Evolutionary conservation across 2,888 invertebrate genomes (phyloP).

Genomic region (Charanyca ferruginea): DNA sequence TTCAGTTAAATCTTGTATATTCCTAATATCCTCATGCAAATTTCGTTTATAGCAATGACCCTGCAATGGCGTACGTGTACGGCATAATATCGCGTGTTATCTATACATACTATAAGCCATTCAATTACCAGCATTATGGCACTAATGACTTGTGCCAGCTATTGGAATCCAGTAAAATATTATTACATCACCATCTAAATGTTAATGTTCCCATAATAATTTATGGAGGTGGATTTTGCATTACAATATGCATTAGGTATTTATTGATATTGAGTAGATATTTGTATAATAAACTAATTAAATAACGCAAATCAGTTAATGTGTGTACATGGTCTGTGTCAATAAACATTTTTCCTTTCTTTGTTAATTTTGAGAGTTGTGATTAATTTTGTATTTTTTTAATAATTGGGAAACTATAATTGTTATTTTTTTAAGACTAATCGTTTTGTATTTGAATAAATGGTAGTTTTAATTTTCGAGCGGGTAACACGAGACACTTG

Average conservation of each 20-base stretch:
- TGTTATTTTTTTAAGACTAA: too few relatives aligned
- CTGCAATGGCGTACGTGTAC: slow-evolving; percentile 18
- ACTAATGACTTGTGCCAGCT: slow-evolving; percentile 34
- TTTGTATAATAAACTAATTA: too few relatives aligned
- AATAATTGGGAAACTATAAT: too few relatives aligned
- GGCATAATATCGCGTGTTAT: slow-evolving; percentile 24
- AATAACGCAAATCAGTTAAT: too few relatives aligned
- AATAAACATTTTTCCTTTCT: too few relatives aligned
- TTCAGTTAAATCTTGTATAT: background rate
- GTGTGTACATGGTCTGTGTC: too few relatives aligned
- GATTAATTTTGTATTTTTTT: too few relatives aligned
- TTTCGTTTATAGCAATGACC: slow-evolving; percentile 23
- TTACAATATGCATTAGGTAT: background rate
- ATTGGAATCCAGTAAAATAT: slow-evolving; percentile 44
- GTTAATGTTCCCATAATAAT: slow-evolving; percentile 5
- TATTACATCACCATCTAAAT: slow-evolving; percentile 30
- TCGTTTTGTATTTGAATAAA: too few relatives aligned
- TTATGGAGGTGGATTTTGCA: background rate
- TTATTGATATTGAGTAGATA: background rate
- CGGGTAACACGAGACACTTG: too few relatives aligned
- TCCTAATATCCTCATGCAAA: slow-evolving; percentile 12
- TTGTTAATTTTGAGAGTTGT: too few relatives aligned
- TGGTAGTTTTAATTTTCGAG: too few relatives aligned
- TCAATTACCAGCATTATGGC: slow-evolving; percentile 37
- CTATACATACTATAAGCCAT: slow-evolving; percentile 25